These are phyloP conservation scores for Saguinus midas DNA, from an alignment of 2,113 vertebrate genomes.

Conservation along the genomic window DNA sequence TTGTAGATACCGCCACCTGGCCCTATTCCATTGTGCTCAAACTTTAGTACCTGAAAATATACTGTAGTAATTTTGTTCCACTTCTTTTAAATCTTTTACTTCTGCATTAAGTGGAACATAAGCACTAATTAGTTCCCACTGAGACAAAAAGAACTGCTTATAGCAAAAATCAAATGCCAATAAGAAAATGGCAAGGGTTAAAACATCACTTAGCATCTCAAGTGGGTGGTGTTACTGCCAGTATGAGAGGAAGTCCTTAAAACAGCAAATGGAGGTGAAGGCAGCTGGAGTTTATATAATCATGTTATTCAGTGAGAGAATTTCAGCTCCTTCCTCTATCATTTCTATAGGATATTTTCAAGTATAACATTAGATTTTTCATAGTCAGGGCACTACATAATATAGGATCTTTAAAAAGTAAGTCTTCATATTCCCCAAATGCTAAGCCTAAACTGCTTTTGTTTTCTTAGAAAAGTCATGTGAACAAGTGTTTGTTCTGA, in stretches of 20 bases:
- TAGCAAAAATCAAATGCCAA: constrained; percentile 69
- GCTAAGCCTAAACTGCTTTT: neutral
- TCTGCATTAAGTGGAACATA: constrained; percentile 73
- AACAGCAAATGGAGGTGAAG: neutral
- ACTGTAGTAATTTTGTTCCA: constrained; percentile 57
- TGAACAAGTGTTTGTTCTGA: neutral
- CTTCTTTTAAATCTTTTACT: constrained; percentile 81
- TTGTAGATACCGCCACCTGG: constrained; percentile 87
- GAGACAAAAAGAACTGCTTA: constrained; percentile 65
- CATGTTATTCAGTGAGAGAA: rapidly evolving
- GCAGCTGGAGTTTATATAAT: constrained; percentile 30
- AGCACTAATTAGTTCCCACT: constrained; percentile 62
- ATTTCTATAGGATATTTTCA: constrained; percentile 19
- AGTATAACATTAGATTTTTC: neutral
- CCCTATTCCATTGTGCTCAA: constrained; percentile 80
- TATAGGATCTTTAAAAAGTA: neutral
- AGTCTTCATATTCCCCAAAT: neutral
- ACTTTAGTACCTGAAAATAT: constrained; percentile 82
- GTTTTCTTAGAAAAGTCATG: neutral
- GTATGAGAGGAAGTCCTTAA: constrained; percentile 53
- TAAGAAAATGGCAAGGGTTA: constrained; percentile 67
- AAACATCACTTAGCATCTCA: constrained; percentile 46
- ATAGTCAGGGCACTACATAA: neutral
- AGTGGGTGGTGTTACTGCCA: neutral
- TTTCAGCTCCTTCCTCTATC: constrained; percentile 53